phyloP scores from a whole-genome alignment of 37 sponge, comb jelly and placozoan species.

The Halichondria panicea region DNA sequence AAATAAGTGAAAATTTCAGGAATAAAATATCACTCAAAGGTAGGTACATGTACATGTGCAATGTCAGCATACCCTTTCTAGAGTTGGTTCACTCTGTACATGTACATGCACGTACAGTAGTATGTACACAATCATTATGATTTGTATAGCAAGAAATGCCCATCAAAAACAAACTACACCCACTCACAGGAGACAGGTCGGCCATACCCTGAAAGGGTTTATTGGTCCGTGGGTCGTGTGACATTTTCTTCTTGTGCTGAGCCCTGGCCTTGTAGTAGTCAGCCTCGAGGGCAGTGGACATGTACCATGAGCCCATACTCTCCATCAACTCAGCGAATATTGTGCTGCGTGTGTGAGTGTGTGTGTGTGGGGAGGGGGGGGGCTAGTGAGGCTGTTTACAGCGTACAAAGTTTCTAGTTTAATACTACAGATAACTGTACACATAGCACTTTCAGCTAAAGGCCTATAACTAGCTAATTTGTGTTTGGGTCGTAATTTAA shows the following conservation, averaged over 20 bases:
- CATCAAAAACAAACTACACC: no score
- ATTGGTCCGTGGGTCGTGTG: slow-evolving; percentile 39
- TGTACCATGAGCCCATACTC: slow-evolving; percentile 61
- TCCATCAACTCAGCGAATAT: slow-evolving; percentile 82
- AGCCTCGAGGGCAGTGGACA: slow-evolving; percentile 22
- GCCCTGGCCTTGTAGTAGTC: slow-evolving; percentile 12
- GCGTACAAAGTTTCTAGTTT: background rate
- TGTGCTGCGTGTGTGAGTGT: slow-evolving; percentile 20
- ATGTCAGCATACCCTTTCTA: background rate
- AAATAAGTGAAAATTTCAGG: no score
- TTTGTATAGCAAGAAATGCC: no score
- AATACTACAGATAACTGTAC: background rate
- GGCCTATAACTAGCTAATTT: no score
- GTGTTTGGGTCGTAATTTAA: no score
- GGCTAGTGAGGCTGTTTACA: background rate
- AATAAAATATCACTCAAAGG: no score
- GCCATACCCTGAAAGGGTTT: slow-evolving; percentile 45
- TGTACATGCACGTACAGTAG: background rate
- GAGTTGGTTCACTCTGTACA: background rate
- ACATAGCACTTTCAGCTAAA: background rate
- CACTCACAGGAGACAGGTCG: slow-evolving; percentile 18
- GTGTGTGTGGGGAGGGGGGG: background rate
- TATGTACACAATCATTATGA: background rate
- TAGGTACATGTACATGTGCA: no score
- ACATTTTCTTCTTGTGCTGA: slow-evolving; percentile 17